Percentiles rank a stretch among this genome's conserved stretches.
phyloP scores from a whole-genome alignment of 2,888 invertebrate species.

The Cephonodes hylas region DNA sequence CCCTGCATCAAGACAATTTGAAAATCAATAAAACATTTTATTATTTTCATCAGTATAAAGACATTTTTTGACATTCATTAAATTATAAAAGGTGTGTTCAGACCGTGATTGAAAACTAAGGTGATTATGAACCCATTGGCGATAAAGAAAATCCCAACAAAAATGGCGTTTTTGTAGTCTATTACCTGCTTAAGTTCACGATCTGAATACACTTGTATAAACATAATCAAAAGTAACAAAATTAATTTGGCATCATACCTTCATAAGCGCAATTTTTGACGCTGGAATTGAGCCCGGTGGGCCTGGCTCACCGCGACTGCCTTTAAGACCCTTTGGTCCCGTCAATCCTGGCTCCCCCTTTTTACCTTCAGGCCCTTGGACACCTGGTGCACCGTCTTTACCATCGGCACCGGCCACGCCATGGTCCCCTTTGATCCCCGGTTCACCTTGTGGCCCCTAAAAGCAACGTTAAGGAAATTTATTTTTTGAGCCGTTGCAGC shows the following conservation, averaged over 20 bases:
- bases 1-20: constrained; percentile 31
- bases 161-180: no score
- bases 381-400: constrained; percentile 83
- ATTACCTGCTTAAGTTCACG: no score
- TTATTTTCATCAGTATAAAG: no score
- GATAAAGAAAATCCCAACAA: no score
- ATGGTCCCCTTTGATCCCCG: constrained; percentile 86
- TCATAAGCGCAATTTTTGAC: constrained; percentile 33
- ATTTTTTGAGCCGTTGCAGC: no score
- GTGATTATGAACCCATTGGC: no score
- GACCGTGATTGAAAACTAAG: no score
- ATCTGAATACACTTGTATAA: no score
- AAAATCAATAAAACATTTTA: constrained; percentile 1
- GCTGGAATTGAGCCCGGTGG: constrained; percentile 38
- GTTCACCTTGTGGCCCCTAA: not conserved
- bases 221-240: no score
- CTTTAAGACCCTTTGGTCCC: constrained; percentile 72
- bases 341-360: constrained; percentile 73
- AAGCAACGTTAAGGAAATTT: not conserved
- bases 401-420: constrained; percentile 52
- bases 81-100: no score
- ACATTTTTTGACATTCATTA: no score
- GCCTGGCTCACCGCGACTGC: constrained; percentile 76
- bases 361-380: constrained; percentile 82
- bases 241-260: no score